A percentile compares a stretch with the other conserved stretches of the same genome.
Conservation (phyloP, 2,888 invertebrate genomes). For the Neoscelio sp. region DNA sequence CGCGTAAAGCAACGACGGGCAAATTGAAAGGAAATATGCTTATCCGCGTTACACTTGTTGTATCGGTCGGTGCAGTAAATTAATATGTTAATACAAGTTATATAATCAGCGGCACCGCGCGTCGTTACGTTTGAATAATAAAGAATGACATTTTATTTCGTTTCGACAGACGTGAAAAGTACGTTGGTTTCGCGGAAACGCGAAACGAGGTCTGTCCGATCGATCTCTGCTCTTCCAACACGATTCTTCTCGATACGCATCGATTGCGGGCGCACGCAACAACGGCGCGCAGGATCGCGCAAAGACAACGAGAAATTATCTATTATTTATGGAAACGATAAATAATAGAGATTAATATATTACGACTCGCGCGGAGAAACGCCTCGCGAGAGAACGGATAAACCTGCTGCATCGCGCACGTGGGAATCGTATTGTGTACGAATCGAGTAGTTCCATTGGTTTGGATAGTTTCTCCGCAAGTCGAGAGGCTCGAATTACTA, state of each 20-base stretch:
- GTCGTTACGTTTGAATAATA: no score
- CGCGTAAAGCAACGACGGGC: conserved; percentile 50
- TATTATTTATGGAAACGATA: conserved; percentile 62
- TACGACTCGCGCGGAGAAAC: conserved; percentile 2
- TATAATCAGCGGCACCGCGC: no score
- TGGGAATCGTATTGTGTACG: conserved; percentile 52
- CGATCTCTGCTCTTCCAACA: no score
- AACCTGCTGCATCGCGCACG: conserved; percentile 26
- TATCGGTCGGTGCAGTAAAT: conserved; percentile 52
- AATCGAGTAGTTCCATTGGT: conserved; percentile 45
- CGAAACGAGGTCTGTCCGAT: no score
- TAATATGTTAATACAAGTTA: conserved; percentile 59
- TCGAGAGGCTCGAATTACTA: conserved; percentile 24
- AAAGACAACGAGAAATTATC: conserved; percentile 59
- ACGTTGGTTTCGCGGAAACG: no score
- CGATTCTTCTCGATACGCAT: conserved; percentile 1
- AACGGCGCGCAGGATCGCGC: conserved; percentile 44
- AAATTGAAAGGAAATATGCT: conserved; percentile 58
- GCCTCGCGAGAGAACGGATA: conserved; percentile 45
- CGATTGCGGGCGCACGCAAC: conserved; percentile 30
- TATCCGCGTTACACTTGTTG: conserved; percentile 53
- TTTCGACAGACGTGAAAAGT: no score
- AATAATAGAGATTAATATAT: conserved; percentile 48
- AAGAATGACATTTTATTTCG: no score
- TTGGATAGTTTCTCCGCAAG: conserved; percentile 37